These are phyloP conservation scores for Tortrix viridana DNA, from an alignment of 2,888 invertebrate genomes.

Conservation along the genomic window DNA sequence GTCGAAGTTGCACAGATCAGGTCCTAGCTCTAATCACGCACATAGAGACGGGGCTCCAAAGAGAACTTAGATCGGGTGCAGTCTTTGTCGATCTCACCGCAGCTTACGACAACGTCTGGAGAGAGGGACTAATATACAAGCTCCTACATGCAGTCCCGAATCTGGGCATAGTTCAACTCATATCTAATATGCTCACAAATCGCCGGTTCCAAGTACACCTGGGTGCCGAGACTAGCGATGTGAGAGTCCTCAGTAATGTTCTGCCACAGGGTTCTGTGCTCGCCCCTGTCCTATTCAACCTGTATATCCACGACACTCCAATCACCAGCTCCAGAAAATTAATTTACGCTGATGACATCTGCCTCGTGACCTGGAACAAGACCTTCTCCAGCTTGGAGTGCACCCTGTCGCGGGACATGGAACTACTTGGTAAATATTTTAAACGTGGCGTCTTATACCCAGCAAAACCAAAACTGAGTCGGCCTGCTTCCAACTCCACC, in stretches of 20 bases:
- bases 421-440: not conserved
- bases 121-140: not conserved
- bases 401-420: not conserved
- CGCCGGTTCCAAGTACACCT: no score
- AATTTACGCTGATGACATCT: not conserved
- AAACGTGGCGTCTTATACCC: not conserved
- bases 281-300: no score
- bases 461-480: not conserved
- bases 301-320: not conserved
- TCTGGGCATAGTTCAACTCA: not conserved
- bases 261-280: no score
- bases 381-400: not conserved
- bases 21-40: not conserved
- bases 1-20: not conserved
- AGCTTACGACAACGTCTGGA: slow-evolving; percentile 10
- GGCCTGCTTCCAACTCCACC: not conserved
- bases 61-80: not conserved
- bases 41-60: not conserved
- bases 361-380: not conserved
- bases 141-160: not conserved
- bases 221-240: no score
- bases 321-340: not conserved
- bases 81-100: no score
- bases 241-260: no score
- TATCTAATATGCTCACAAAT: no score